Conservation (phyloP, 2,888 invertebrate genomes). For the Gibbula magus region DNA sequence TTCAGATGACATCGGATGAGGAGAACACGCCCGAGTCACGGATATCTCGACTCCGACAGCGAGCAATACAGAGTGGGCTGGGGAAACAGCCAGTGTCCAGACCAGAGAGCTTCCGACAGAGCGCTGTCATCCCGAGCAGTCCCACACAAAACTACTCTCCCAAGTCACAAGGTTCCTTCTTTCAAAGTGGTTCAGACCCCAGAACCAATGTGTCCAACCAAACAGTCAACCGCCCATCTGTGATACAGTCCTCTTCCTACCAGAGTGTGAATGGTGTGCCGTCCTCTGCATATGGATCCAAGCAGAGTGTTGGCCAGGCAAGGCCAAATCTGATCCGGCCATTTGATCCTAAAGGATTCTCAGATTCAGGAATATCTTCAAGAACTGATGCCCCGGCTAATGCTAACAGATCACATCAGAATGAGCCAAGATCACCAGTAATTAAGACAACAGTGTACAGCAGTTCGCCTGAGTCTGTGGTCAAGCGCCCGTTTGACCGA, state of each 20-base stretch:
- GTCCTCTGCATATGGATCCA: slow-evolving; percentile 10
- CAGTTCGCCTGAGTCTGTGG: slow-evolving; percentile 41
- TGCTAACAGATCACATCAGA: slow-evolving; percentile 14
- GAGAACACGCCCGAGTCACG: slow-evolving; percentile 63
- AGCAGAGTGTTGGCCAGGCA: not conserved
- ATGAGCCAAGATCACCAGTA: slow-evolving; percentile 2
- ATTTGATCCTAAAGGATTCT: slow-evolving; percentile 24
- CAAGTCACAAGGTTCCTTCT: slow-evolving; percentile 4
- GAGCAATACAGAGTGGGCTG: slow-evolving; percentile 54
- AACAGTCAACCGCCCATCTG: not conserved
- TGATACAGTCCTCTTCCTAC: not conserved
- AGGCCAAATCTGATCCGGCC: slow-evolving; percentile 3
- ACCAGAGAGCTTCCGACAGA: slow-evolving; percentile 15
- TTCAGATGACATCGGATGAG: slow-evolving; percentile 66
- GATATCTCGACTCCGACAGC: slow-evolving; percentile 62
- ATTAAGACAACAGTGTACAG: slow-evolving; percentile 29
- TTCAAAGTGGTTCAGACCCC: slow-evolving; percentile 20
- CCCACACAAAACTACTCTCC: not conserved
- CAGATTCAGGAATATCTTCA: slow-evolving; percentile 16
- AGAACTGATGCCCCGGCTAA: slow-evolving; percentile 10
- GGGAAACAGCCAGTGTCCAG: slow-evolving; percentile 26
- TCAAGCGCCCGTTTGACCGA: slow-evolving; percentile 29
- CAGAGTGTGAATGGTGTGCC: slow-evolving; percentile 7
- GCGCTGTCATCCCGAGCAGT: not conserved
- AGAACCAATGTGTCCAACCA: not conserved